These are phyloP conservation scores for Ptilonorhynchus violaceus DNA, from an alignment of 2,113 vertebrate species.

Conservation along the genomic window DNA sequence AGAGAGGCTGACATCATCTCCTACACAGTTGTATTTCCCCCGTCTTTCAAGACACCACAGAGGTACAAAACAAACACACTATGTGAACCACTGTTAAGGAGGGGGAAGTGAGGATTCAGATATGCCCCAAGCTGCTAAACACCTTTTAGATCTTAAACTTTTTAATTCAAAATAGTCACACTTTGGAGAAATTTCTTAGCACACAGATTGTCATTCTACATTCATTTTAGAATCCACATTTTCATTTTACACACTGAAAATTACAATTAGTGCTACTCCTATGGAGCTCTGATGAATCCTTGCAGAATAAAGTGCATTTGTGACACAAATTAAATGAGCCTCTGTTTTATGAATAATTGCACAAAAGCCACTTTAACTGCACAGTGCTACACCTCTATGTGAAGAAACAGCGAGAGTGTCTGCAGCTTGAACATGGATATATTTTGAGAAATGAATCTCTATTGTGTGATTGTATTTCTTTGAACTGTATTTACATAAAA, in stretches of 20 bases:
- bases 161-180: not conserved
- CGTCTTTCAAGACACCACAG: not conserved
- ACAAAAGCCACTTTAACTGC: not conserved
- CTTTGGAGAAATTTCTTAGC: not conserved
- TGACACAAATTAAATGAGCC: not conserved
- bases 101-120: not conserved
- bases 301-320: not conserved
- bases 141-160: not conserved
- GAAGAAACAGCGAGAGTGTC: not conserved
- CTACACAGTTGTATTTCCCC: conserved; percentile 26
- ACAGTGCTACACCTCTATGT: not conserved
- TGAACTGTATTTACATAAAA: not conserved
- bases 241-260: not conserved
- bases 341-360: not conserved
- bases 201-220: not conserved
- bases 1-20: conserved; percentile 54
- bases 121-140: not conserved
- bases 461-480: not conserved
- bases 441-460: not conserved
- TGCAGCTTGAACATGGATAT: not conserved
- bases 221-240: not conserved
- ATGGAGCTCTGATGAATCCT: not conserved
- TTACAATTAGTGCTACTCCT: not conserved
- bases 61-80: not conserved
- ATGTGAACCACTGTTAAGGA: not conserved